Percentiles rank a stretch among this genome's conserved stretches.
Conservation (phyloP, 1,140 invertebrate genomes). For the Uloborus diversus region DNA sequence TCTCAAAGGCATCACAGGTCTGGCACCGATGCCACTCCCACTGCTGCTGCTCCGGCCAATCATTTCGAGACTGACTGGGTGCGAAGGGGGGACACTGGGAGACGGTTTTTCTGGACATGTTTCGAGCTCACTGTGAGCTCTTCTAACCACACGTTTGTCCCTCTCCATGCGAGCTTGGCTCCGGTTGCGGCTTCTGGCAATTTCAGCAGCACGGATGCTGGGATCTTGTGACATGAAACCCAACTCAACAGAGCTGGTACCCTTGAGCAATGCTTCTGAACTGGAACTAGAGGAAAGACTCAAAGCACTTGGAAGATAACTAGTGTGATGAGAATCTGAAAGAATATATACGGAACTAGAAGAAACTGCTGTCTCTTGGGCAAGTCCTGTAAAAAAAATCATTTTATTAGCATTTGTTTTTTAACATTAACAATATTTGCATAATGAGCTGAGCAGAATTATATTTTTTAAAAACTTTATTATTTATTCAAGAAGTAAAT, state of each 20-base stretch:
- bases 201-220: conserved; percentile 49
- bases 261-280: conserved; percentile 59
- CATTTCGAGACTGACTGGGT: conserved; percentile 62
- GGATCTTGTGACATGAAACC: conserved; percentile 61
- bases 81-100: conserved; percentile 60
- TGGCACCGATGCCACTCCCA: conserved; percentile 33
- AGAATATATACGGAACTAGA: conserved; percentile 40
- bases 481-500: not conserved
- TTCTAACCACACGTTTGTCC: conserved; percentile 55
- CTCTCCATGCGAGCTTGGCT: conserved; percentile 46
- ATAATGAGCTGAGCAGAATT: too few species aligned
- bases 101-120: conserved; percentile 57
- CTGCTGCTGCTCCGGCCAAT: conserved; percentile 58
- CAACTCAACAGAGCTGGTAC: conserved; percentile 60
- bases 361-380: conserved; percentile 44
- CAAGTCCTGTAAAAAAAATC: conserved; percentile 21
- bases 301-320: conserved; percentile 44
- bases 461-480: not conserved
- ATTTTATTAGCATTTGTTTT: too few species aligned
- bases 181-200: conserved; percentile 41
- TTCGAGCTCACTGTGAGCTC: conserved; percentile 60
- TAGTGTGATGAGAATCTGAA: conserved; percentile 29
- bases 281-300: conserved; percentile 55
- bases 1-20: conserved; percentile 10
- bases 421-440: too few species aligned